Percentiles rank a stretch among this genome's conserved stretches.
Conservation (phyloP, 2,113 vertebrate genomes). For the Murina feae region DNA sequence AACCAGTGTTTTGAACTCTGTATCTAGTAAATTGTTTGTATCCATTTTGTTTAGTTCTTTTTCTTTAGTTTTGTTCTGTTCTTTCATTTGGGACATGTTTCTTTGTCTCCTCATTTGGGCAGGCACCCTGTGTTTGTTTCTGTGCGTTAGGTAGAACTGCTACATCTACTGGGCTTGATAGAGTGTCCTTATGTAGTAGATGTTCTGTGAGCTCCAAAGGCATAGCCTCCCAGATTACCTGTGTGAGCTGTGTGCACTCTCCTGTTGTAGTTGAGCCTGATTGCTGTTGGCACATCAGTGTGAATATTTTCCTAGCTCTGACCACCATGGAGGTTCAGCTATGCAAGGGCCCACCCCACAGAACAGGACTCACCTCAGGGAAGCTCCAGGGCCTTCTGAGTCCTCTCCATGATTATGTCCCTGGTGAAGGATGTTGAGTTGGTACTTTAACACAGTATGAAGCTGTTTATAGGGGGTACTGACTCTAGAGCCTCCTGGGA, state of each 20-base stretch:
- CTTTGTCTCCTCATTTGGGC: neutral
- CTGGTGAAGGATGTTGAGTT: neutral
- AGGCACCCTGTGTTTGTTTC: neutral
- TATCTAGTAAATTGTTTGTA: neutral
- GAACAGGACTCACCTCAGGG: neutral
- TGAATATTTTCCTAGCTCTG: neutral
- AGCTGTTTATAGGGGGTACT: neutral
- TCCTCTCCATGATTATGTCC: neutral
- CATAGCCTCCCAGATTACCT: neutral
- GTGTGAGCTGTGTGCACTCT: neutral
- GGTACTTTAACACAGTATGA: neutral
- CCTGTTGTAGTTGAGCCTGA: neutral
- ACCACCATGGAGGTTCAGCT: neutral
- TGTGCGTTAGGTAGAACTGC: neutral
- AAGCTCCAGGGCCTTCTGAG: neutral
- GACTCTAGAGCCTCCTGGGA: neutral
- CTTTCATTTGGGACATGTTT: neutral
- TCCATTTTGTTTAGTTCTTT: neutral
- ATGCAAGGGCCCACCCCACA: neutral
- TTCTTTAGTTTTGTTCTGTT: neutral
- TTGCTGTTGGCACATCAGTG: neutral
- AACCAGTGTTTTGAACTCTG: neutral
- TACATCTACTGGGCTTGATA: neutral
- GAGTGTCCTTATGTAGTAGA: neutral
- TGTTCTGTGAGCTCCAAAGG: neutral